Evolutionary conservation across 35 echinoderm and acorn worm species (phyloP).

Genomic region (Eucidaris tribuloides): DNA sequence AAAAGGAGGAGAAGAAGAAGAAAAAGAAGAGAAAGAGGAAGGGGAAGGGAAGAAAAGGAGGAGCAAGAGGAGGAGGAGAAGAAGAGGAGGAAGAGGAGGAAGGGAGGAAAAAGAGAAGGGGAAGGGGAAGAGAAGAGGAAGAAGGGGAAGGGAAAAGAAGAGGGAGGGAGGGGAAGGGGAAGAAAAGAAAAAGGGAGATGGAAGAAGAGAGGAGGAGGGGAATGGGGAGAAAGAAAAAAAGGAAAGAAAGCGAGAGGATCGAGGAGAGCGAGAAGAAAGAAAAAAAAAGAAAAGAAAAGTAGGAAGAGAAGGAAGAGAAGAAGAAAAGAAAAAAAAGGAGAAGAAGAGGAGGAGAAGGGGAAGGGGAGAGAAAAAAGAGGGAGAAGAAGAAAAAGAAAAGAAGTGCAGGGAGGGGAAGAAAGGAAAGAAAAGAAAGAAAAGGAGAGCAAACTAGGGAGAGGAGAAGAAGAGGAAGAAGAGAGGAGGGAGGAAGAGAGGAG

Average conservation of each 20-base stretch:
- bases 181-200: no score
- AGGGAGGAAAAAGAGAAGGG: no score
- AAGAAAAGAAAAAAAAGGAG: not conserved
- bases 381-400: not conserved
- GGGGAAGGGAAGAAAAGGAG: no score
- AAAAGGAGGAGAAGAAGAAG: not conserved
- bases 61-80: no score
- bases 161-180: not conserved
- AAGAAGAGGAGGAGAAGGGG: no score
- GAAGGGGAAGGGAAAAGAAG: not conserved
- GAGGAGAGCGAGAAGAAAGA: no score
- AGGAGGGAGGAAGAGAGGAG: not conserved
- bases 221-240: no score
- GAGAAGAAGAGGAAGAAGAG: not conserved
- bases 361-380: not conserved
- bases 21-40: not conserved
- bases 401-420: not conserved
- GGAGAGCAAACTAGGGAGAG: not conserved
- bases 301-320: not conserved
- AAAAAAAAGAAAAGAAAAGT: not conserved
- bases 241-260: no score
- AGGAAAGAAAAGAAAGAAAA: not conserved
- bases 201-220: no score
- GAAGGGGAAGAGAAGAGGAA: not conserved
- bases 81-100: not conserved